Evolutionary conservation across 1,140 invertebrate species (phyloP), one percentile per base, ranked within the genome.

Genomic region (Melitaea cinxia): DNA sequence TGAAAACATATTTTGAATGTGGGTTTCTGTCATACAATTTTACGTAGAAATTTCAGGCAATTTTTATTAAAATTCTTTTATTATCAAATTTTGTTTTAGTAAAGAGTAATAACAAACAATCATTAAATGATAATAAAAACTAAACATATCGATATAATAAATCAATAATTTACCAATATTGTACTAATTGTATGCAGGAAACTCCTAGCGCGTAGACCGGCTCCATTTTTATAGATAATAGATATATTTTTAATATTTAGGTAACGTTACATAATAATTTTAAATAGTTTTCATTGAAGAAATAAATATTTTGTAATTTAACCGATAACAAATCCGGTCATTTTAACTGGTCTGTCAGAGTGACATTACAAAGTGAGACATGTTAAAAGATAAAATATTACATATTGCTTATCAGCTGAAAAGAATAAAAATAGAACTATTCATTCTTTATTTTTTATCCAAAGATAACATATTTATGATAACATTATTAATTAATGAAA

Each of bases 181-280:
- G 84, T 4, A 85, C 42, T 14, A 70, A 59, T 68, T 85, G 72
- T 10, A 87, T 87, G 26, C 73, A 78, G 14, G 68, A 57, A 3
- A 87, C 72, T 5, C 83, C 84, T 10, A 85, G 64, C 2, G 82
- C 84, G 68, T 85, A 87, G 0, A 87, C 15, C 62, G 78, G 80
- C 42, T 87, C 84, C 84, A 85, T 85, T 28, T 37, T 77, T 65
- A 37, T 10, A n/a, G n/a, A n/a, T n/a, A n/a, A n/a, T n/a, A n/a
- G 47, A 35, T 15, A 53, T n/a, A 19, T 47, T 17, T 17, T 42
- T 14, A 7, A 42, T 19, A 45, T 4, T 57, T 19, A 4, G n/a
- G 19, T 58, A n/a, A 33, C 59, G 42, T 59, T 60, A 65, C 26
- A 65, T 58, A 58, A 45, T 35, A 39, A 64, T 24, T 24, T 6